Base-by-base conservation (phyloP, 1,140 invertebrate species). In the Mya arenaria region DNA sequence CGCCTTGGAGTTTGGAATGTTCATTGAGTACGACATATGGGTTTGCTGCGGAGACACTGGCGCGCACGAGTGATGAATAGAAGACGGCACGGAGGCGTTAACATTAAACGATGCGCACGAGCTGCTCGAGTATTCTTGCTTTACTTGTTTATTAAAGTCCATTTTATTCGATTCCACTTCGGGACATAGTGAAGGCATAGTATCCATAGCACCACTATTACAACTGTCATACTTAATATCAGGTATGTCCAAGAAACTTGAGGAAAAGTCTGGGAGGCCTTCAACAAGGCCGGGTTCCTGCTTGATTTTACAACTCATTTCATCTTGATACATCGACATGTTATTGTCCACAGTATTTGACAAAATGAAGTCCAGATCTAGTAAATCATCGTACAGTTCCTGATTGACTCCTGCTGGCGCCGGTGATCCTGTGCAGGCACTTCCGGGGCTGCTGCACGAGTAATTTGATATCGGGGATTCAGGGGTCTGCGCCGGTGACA, bases 1-100 rank as follows among this genome's bases (percentile, higher is more conserved):
- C 60, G 94, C 94, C 23, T 94, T 93, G 5, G 94, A 94, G 84
- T 94, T 93, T 4, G 88, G 84, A 82, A 89, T 93, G 89, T 75
- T 84, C 39, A 85, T 74, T 3, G 69, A 55, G 79, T 86, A 87
- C 78, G 83, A 87, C 80, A 85, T 88, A 32, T 89, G 87, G 37
- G 65, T 82, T 13, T 78, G 69, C 1, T 83, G 71, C 10, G 82
- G 77, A 88, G 86, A 66, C 87, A 86, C 65, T 85, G 89, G 80
- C 85, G 82, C 28, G 77, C 78, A 66, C 15, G 74, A 39, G 25
- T 52, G 19, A 52, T 52, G 25, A n/a, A 17, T 17, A 17, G 48
- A 3, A n/a, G 19, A 17, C 66, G 84, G 56, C 0, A 79, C 72
- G 63, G 84, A 75, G n/a, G 82, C 41, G 5, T 69, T 73, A 28